These are phyloP conservation scores for Bergia puertoricense DNA, from an alignment of 92 coral and sea anemone genomes.

Conservation along the genomic window DNA sequence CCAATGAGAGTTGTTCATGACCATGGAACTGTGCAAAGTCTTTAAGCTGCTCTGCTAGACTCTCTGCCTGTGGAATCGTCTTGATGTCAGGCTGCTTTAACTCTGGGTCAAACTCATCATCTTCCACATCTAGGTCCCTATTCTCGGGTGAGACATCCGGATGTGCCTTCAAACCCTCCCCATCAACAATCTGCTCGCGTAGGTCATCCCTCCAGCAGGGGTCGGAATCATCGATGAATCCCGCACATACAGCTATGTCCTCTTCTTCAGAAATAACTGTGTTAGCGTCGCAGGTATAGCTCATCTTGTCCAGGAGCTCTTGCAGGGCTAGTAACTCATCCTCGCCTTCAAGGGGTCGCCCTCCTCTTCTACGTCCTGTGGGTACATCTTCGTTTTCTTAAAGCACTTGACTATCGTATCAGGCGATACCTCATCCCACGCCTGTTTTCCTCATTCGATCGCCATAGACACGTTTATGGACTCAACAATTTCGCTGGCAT, in stretches of 20 bases:
- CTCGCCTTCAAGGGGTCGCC: slow-evolving; percentile 52
- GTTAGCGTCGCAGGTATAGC: no score
- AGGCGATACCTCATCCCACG: slow-evolving; percentile 4
- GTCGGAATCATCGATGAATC: no score
- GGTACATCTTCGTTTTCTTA: no score
- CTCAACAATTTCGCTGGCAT: slow-evolving; percentile 34
- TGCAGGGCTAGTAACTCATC: slow-evolving; percentile 38
- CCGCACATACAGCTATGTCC: no score
- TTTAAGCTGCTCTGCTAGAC: slow-evolving; percentile 53
- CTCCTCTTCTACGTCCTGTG: not conserved
- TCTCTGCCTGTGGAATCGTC: slow-evolving; percentile 47
- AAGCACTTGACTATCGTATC: no score
- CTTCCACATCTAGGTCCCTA: not conserved
- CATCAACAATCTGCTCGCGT: not conserved
- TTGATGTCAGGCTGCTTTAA: slow-evolving; percentile 49
- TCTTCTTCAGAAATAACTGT: no score
- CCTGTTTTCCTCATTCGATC: slow-evolving; percentile 56
- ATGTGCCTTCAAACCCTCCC: no score
- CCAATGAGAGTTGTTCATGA: no score
- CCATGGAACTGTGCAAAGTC: slow-evolving; percentile 38
- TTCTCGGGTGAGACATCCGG: no score
- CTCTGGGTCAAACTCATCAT: slow-evolving; percentile 53
- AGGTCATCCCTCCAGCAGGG: no score
- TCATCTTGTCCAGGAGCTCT: no score
- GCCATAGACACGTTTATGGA: slow-evolving; percentile 55